These are phyloP conservation scores for Gymnothorax reevesii DNA, from an alignment of 2,797 vertebrate species.

Conservation along the genomic window DNA sequence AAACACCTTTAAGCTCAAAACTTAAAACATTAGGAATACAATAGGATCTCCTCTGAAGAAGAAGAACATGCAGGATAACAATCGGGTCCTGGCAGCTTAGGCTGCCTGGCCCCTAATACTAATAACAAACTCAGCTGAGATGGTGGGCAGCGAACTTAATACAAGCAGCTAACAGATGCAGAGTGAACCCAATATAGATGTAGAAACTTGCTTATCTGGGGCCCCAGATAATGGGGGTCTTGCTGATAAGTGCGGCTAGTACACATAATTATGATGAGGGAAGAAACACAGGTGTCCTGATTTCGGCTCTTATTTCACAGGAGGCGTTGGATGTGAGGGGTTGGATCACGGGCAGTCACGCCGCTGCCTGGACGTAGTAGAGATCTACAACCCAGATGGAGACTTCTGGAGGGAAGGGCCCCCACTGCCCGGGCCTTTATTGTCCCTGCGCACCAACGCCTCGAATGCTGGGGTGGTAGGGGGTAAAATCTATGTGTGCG, in stretches of 20 bases:
- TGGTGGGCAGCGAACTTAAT: not conserved
- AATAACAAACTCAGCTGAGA: not conserved
- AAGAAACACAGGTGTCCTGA: not conserved
- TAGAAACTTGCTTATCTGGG: not conserved
- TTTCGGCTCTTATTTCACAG: conserved; percentile 58
- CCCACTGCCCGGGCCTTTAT: conserved; percentile 84
- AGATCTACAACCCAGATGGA: conserved; percentile 93
- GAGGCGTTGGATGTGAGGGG: conserved; percentile 92
- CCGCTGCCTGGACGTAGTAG: conserved; percentile 88
- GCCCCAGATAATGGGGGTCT: not conserved
- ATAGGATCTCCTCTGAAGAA: too few relatives aligned
- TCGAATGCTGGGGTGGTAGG: conserved; percentile 84
- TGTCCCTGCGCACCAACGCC: conserved; percentile 84
- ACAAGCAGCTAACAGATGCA: not conserved
- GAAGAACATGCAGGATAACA: too few relatives aligned
- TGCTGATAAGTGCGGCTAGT: not conserved
- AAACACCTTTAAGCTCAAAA: too few relatives aligned
- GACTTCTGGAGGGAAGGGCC: conserved; percentile 92
- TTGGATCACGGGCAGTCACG: conserved; percentile 88
- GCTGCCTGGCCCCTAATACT: too few relatives aligned
- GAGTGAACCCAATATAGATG: not conserved
- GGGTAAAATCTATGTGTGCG: conserved; percentile 93
- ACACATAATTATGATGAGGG: not conserved
- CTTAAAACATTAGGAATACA: too few relatives aligned
- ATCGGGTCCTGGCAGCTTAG: too few relatives aligned